phyloP scores from a whole-genome alignment of 2,888 invertebrate species.

The Orchesella flavescens region DNA sequence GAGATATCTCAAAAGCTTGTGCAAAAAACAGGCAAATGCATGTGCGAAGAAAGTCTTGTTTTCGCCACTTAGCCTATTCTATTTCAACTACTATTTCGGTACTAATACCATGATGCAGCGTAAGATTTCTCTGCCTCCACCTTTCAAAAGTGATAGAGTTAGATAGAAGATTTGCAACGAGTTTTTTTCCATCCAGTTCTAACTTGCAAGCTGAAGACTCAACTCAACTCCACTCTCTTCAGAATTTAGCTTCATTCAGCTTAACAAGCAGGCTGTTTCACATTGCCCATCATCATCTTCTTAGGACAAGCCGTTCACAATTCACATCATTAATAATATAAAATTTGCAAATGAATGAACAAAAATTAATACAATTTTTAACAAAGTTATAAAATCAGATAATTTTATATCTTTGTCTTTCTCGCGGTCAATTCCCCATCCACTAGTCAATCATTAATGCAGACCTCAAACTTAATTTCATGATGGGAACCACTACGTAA shows the following conservation, averaged over 20 bases:
- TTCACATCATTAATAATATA: not conserved
- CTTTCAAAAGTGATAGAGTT: not conserved
- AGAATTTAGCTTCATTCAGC: no score
- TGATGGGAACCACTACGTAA: not conserved
- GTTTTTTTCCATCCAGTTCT: no score
- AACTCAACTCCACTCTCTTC: no score
- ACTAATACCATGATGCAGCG: slow-evolving; percentile 11
- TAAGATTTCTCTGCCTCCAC: slow-evolving; percentile 38
- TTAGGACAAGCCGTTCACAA: not conserved
- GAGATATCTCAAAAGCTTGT: not conserved
- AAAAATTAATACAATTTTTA: not conserved
- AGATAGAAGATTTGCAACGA: not conserved
- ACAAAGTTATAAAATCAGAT: not conserved
- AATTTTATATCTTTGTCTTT: not conserved
- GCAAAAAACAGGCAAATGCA: not conserved
- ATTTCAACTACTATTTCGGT: not conserved
- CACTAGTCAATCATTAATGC: not conserved
- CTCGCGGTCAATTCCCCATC: not conserved
- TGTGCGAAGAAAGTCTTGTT: not conserved
- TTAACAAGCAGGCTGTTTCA: no score
- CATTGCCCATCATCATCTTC: no score
- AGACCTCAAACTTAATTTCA: not conserved
- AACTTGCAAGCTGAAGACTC: no score
- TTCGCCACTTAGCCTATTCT: slow-evolving; percentile 8
- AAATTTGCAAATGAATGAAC: not conserved